phyloP scores from a whole-genome alignment of 2,113 vertebrate species.

The Lagopus muta region DNA sequence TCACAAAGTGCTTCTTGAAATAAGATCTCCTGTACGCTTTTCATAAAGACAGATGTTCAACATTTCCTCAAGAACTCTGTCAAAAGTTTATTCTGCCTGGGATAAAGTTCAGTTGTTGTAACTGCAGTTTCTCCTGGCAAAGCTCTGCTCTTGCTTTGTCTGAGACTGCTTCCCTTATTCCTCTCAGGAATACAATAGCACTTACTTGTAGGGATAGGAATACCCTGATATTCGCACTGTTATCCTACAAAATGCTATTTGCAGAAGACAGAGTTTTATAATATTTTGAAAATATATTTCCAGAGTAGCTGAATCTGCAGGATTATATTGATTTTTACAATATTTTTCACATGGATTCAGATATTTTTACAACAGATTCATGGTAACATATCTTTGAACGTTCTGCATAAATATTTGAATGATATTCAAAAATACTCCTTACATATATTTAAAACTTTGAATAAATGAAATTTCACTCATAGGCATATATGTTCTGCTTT shows the following conservation, averaged over 20 bases:
- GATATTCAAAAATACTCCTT: not conserved
- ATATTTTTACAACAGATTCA: not conserved
- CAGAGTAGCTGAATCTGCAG: not conserved
- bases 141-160: not conserved
- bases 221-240: not conserved
- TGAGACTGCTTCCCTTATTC: constrained; percentile 21
- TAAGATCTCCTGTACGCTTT: constrained; percentile 22
- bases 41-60: constrained; percentile 59
- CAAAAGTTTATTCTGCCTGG: constrained; percentile 14
- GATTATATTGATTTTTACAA: not conserved
- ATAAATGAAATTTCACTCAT: not conserved
- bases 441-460: not conserved
- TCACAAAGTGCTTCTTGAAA: constrained; percentile 60
- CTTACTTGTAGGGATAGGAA: not conserved
- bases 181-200: constrained; percentile 18
- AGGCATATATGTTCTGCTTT: not conserved
- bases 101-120: constrained; percentile 52
- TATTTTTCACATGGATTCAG: too few species aligned
- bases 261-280: not conserved
- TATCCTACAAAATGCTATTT: not conserved
- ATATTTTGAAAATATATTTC: not conserved
- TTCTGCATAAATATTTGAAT: not conserved
- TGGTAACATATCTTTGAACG: not conserved
- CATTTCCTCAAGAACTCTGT: not conserved
- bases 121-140: constrained; percentile 18